Base-by-base conservation (phyloP, 2,113 vertebrate genomes). In the Piliocolobus tephrosceles region DNA sequence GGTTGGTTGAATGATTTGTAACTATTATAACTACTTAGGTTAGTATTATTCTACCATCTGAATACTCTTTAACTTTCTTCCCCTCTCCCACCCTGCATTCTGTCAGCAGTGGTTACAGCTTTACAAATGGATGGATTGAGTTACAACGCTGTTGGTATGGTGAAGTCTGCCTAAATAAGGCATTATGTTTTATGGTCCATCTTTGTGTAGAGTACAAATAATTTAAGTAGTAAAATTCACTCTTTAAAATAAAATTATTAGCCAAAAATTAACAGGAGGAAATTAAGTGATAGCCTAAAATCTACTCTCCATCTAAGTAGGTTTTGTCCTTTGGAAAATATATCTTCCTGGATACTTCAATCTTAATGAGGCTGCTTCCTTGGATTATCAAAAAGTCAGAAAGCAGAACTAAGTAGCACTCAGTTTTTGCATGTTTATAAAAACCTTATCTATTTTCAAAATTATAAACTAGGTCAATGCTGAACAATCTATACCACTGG, bases 201-300 rank as follows among this genome's bases (percentile, higher is more conserved):
- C 10, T 91, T 76, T 83, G 9, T 64, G 10, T 25, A 83, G 50
- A 82, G 38, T 57, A 89, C 25, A 80, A 85, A 72, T 88, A 61
- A 73, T 84, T 78, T 72, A 78, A 92, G 61, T 47, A 47, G 23
- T 30, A 92, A 94, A 58, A 88, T 50, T 81, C 82, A 55, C 70
- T 61, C n/a, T 50, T 79, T 58, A 86, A 94, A 89, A 47, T 76
- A 92, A 61, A 57, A 92, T 52, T 81, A 32, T 43, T 18, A 86
- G 43, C 38, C 7, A 78, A 92, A 88, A 83, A 72, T 23, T 86
- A 72, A 8, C 22, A 43, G 2, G 11, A 81, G 17, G 43, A 89
- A 70, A 6, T 73, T 82, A 91, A 64, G 16, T 55, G 9, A 81
- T 64, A 86, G 70, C 38, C 32, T 79, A 84, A 97, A 94, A 66